A percentile compares a stretch with the other conserved stretches of the same genome.
Conservation (phyloP, 1,140 invertebrate species). For the Hylaeus volcanicus region DNA sequence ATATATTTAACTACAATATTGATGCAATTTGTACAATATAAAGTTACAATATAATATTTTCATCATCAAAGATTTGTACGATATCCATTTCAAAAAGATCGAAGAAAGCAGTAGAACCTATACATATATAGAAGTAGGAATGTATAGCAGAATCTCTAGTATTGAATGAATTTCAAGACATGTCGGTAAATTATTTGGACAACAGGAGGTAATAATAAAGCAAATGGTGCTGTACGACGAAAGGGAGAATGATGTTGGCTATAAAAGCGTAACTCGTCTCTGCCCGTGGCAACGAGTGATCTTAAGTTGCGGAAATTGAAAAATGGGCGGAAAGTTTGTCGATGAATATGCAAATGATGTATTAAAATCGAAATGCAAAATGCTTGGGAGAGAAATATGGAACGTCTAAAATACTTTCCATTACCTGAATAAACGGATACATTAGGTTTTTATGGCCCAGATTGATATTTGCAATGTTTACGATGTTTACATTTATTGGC, state of each 20-base stretch:
- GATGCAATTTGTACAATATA: too few species aligned
- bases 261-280: conserved; percentile 30
- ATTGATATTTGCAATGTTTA: conserved; percentile 6
- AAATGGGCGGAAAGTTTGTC: conserved; percentile 62
- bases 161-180: conserved; percentile 11
- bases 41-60: not conserved
- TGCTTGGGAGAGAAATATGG: conserved; percentile 18
- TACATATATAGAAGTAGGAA: not conserved
- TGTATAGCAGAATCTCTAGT: not conserved
- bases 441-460: not conserved
- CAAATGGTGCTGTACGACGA: not conserved
- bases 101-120: too few species aligned
- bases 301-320: conserved; percentile 60
- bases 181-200: conserved; percentile 16
- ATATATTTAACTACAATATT: too few species aligned
- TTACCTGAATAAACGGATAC: conserved; percentile 1
- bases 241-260: conserved; percentile 12
- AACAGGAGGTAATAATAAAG: conserved; percentile 21
- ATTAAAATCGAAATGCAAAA: conserved; percentile 50
- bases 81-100: not conserved
- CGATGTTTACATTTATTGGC: not conserved
- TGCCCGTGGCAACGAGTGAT: conserved; percentile 38
- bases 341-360: conserved; percentile 61
- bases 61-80: not conserved
- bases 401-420: conserved; percentile 39